Conservation (phyloP, 2,797 vertebrate genomes). For the Xenentodon cancila region DNA sequence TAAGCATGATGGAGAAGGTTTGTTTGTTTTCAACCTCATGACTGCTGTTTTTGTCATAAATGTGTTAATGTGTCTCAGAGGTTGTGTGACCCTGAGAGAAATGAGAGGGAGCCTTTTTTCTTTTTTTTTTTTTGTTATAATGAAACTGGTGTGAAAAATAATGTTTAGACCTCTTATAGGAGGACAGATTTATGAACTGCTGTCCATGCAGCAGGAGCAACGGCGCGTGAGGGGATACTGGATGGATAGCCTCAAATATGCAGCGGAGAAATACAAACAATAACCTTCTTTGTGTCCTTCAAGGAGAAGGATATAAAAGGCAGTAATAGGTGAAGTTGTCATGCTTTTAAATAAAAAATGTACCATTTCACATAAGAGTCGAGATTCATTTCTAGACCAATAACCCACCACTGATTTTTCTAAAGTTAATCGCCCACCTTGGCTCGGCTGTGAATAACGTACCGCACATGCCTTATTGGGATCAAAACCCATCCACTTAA, state of each 20-base stretch:
- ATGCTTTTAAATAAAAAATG: background rate
- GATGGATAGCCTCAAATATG: conserved; percentile 59
- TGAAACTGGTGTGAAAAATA: conserved; percentile 65
- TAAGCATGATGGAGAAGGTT: conserved; percentile 52
- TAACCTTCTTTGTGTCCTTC: conserved; percentile 66
- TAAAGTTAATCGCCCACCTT: conserved; percentile 39
- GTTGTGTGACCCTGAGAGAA: conserved; percentile 59
- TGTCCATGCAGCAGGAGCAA: conserved; percentile 53
- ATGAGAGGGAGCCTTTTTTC: conserved; percentile 10
- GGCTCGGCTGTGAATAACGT: conserved; percentile 38
- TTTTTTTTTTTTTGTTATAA: conserved; percentile 17
- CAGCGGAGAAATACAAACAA: conserved; percentile 50
- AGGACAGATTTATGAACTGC: conserved; percentile 70
- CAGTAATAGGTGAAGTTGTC: too few relatives aligned
- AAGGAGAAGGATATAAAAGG: conserved; percentile 19
- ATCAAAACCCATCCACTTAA: conserved; percentile 33
- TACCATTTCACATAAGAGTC: conserved; percentile 10
- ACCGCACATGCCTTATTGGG: conserved; percentile 21
- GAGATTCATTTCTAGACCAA: conserved; percentile 16
- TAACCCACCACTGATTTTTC: conserved; percentile 37
- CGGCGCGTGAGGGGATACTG: conserved; percentile 53
- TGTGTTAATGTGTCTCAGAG: conserved; percentile 57
- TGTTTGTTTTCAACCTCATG: conserved; percentile 39
- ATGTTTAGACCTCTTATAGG: conserved; percentile 56
- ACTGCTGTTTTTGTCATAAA: conserved; percentile 46